Base-by-base conservation (phyloP, 2,888 invertebrate genomes). In the Formica aserva region DNA sequence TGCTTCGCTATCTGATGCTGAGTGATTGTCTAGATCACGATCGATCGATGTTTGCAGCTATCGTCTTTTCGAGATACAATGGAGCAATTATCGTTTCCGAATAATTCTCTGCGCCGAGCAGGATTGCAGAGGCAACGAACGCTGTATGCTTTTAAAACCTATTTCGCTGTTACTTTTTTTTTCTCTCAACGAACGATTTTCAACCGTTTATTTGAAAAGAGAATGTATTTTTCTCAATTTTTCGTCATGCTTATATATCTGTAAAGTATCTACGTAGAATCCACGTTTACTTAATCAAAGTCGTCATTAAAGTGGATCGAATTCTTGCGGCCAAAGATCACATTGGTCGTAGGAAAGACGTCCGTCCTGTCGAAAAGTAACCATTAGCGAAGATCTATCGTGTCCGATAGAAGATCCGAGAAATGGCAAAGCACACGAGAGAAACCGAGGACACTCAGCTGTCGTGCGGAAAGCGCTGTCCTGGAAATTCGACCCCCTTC, bases 341-440 rank as follows among this genome's bases (percentile, higher is more conserved):
- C 78, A 35, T 72, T 72, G 72, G 72, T 26, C 52, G 48, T 29
- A 67, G 78, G 41, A 57, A 60, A 60, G 84, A 75, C 75, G 62
- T 81, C 63, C 71, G 63, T 82, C 84, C 85, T 48, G 83, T 84
- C 88, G 85, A 90, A 86, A 86, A 89, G 88, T 90, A 89, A 91
- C 91, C 91, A 92, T 92, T 91, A 92, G 86, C 86, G 84, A 83
- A 89, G 92, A 91, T 91, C 91, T 92, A 91, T 91, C 90, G 90
- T 89, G 86, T 60, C 84, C 85, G 90, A 91, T 91, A 91, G 87
- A 84, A 88, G 90, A 88, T 91, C 84, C 78, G 85, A 85, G 78
- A 80, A 83, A 82, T 83, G 86, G 87, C 82, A 90, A 90, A 91
- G 91, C 91, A 87, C 85, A 85, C 82, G 91, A 89, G 89, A 90